These are phyloP conservation scores for Clostera curtula DNA, from an alignment of 2,888 invertebrate species.

Conservation along the genomic window DNA sequence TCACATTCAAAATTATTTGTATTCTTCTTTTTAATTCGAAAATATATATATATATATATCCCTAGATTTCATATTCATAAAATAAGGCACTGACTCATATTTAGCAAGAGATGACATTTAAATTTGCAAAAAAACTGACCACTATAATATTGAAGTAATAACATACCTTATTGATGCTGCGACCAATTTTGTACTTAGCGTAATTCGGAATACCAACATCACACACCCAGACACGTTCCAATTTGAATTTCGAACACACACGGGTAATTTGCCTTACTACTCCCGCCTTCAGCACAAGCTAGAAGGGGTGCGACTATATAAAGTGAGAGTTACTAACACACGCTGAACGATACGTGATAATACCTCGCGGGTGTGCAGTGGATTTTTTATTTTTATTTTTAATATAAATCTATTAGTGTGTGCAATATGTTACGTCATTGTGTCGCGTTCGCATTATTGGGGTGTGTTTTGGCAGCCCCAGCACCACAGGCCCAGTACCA, in stretches of 20 bases:
- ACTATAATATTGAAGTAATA: no score
- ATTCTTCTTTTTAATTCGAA: no score
- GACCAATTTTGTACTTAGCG: constrained; percentile 1
- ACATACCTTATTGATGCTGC: no score
- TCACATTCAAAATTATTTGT: no score
- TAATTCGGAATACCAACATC: constrained; percentile 6
- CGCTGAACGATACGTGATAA: constrained; percentile 51
- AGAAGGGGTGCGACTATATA: constrained; percentile 70
- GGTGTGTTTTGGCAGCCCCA: constrained; percentile 48
- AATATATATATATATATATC: no score
- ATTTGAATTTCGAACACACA: constrained; percentile 29
- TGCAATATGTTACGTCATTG: constrained; percentile 59
- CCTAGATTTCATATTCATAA: no score
- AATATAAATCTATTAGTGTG: constrained; percentile 35
- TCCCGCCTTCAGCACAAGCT: constrained; percentile 43
- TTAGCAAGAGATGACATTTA: no score
- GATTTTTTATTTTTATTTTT: constrained; percentile 28
- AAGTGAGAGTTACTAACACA: constrained; percentile 53
- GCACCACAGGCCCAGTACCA: constrained; percentile 47
- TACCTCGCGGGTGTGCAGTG: constrained; percentile 54
- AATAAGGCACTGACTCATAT: no score
- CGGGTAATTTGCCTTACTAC: constrained; percentile 19
- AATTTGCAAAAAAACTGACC: constrained; percentile 1
- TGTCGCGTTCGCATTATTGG: constrained; percentile 51
- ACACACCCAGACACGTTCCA: constrained; percentile 22